Conservation (phyloP, 2,113 vertebrate genomes). For the Cricetomys ansorgei region DNA sequence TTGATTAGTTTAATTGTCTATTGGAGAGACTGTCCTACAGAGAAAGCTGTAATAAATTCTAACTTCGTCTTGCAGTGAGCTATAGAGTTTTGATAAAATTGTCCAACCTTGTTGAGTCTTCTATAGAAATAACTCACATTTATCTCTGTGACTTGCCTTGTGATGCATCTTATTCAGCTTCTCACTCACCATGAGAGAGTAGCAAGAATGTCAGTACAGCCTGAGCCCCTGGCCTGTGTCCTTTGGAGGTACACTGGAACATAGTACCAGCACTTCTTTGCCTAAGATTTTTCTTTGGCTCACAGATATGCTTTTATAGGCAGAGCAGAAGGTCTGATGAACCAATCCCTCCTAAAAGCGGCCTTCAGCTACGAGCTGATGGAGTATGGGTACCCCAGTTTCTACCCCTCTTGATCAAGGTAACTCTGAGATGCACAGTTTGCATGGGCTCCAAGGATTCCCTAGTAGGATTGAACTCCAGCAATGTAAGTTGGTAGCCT, state of each 20-base stretch:
- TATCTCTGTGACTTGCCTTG: not conserved
- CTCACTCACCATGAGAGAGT: not conserved
- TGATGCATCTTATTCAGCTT: not conserved
- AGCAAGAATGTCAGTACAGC: not conserved
- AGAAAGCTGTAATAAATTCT: not conserved
- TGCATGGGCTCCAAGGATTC: not conserved
- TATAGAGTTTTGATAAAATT: conserved; percentile 5
- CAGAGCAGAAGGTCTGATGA: not conserved
- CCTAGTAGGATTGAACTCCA: not conserved
- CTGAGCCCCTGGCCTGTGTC: not conserved
- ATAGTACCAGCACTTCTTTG: not conserved
- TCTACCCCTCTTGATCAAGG: not conserved
- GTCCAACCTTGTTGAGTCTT: not conserved
- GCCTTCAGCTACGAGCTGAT: not conserved
- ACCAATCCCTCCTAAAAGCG: not conserved
- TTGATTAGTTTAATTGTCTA: not conserved
- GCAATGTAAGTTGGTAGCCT: not conserved
- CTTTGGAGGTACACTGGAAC: not conserved
- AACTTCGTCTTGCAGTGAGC: not conserved
- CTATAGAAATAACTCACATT: not conserved
- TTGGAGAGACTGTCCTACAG: not conserved
- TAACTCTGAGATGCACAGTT: not conserved
- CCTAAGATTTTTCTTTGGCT: not conserved
- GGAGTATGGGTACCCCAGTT: not conserved
- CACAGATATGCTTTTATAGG: not conserved